Evolutionary conservation across 1,140 invertebrate species (phyloP).

Genomic region (Macrocentrus cingulum): DNA sequence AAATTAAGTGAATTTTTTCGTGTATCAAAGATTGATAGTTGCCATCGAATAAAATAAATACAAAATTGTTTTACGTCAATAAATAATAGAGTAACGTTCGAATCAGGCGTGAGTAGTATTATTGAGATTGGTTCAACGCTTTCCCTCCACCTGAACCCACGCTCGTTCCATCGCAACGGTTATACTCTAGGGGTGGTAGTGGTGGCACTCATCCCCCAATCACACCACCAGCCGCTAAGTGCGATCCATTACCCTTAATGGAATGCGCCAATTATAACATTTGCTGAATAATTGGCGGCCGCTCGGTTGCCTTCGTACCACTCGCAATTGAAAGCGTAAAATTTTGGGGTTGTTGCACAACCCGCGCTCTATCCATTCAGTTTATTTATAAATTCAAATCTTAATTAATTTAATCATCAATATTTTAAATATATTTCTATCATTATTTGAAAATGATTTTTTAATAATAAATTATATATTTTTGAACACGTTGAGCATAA

Average conservation of each 20-base stretch:
- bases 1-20: no score
- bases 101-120: conserved; percentile 38
- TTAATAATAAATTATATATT: no score
- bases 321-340: background rate
- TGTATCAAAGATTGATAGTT: background rate
- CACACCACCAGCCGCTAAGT: conserved; percentile 50
- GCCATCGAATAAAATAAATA: conserved; percentile 18
- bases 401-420: no score
- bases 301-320: conserved; percentile 32
- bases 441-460: no score
- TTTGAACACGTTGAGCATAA: no score
- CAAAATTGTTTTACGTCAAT: conserved; percentile 8
- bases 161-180: background rate
- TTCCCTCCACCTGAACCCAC: conserved; percentile 27
- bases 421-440: no score
- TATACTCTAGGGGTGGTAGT: background rate
- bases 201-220: conserved; percentile 33
- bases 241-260: conserved; percentile 59
- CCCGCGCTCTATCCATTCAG: no score
- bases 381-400: no score
- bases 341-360: background rate
- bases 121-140: conserved; percentile 43
- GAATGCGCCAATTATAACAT: conserved; percentile 59
- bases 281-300: conserved; percentile 56
- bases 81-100: conserved; percentile 18